phyloP scores from a whole-genome alignment of 2,797 vertebrate genomes.

The Pitangus sulphuratus region DNA sequence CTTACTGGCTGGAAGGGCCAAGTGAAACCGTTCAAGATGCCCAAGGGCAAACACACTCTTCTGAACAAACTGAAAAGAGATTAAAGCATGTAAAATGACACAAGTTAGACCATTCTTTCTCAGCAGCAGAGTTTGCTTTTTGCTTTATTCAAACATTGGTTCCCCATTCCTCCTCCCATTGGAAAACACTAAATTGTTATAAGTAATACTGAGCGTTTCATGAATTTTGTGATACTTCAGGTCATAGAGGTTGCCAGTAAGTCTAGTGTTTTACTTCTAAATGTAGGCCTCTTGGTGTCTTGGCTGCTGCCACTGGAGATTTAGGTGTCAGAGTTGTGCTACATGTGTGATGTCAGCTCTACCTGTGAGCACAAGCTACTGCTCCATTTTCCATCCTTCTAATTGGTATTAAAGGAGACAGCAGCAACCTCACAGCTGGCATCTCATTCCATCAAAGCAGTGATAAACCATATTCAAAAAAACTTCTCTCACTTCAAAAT shows the following conservation, averaged over 20 bases:
- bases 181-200: conserved; percentile 18
- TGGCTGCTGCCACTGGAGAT: conserved; percentile 5
- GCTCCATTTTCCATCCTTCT: conserved; percentile 16
- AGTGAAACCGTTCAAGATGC: neutral
- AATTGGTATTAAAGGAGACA: conserved; percentile 53
- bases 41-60: neutral
- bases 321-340: conserved; percentile 55
- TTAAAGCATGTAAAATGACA: neutral
- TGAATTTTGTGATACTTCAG: conserved; percentile 17
- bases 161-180: neutral
- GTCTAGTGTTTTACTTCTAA: conserved; percentile 4
- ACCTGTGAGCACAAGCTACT: conserved; percentile 15
- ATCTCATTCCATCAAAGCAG: conserved; percentile 57
- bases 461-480: conserved; percentile 60
- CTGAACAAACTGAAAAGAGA: neutral
- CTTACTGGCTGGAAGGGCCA: neutral
- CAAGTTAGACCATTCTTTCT: neutral
- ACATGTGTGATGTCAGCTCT: conserved; percentile 26
- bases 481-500: conserved; percentile 44
- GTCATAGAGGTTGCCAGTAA: neutral
- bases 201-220: neutral
- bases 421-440: conserved; percentile 34
- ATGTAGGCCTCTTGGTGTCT: neutral
- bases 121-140: neutral
- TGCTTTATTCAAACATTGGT: neutral